Percentiles rank a stretch among this genome's conserved stretches.
Evolutionary conservation across 92 coral and sea anemone genomes (phyloP).

Genomic region (Phymanthus crucifer): DNA sequence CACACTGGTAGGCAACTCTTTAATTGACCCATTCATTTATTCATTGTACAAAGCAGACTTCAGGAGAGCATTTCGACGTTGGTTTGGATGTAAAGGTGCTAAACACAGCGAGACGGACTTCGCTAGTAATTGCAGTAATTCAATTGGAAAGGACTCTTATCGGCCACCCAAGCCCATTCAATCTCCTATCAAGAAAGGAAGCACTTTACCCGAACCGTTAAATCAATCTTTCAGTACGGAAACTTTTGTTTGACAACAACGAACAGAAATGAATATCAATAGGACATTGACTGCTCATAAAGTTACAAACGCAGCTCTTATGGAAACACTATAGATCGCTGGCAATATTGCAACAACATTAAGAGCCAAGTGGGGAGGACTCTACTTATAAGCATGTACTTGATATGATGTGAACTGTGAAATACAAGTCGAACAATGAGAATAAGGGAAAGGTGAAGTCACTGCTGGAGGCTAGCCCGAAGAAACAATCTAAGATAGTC

Average conservation of each 20-base stretch:
- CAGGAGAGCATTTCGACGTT: constrained; percentile 59
- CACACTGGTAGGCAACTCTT: constrained; percentile 85
- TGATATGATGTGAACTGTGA: not conserved
- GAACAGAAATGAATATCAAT: not conserved
- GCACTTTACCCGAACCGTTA: constrained; percentile 16
- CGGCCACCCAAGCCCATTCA: constrained; percentile 3
- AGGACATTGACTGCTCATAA: not conserved
- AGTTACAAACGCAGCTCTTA: not conserved
- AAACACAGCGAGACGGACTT: not conserved
- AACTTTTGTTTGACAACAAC: constrained; percentile 13
- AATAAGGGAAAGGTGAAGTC: not conserved
- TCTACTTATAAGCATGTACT: not conserved
- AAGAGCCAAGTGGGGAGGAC: too few relatives aligned
- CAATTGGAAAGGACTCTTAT: constrained; percentile 14
- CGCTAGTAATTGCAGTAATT: constrained; percentile 27
- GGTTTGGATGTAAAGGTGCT: constrained; percentile 34
- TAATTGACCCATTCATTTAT: constrained; percentile 83
- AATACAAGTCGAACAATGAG: not conserved
- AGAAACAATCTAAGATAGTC: not conserved
- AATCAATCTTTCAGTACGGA: constrained; percentile 27
- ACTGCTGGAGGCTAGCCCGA: not conserved
- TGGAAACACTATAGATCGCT: not conserved
- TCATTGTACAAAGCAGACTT: constrained; percentile 87
- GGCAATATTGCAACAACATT: too few relatives aligned
- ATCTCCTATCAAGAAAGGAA: constrained; percentile 16